A percentile compares a stretch with the other conserved stretches of the same genome.
Conservation (phyloP, 2,797 vertebrate genomes). For the Decapterus maruadsi region DNA sequence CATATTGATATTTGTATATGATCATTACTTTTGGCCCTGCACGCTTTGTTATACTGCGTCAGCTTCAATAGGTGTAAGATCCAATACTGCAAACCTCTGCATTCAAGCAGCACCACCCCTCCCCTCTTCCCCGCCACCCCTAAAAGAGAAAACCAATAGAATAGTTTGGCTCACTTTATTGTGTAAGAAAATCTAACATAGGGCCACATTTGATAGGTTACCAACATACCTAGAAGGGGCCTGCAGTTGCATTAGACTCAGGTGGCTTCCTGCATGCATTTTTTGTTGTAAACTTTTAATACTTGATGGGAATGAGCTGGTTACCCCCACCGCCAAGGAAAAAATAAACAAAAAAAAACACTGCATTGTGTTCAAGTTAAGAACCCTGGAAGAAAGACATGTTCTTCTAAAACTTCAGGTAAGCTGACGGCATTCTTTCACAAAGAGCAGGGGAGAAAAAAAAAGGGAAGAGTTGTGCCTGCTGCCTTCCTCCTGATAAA, state of each 20-base stretch:
- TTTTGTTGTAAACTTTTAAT: slow-evolving; percentile 34
- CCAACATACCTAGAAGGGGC: slow-evolving; percentile 22
- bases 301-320: slow-evolving; percentile 1
- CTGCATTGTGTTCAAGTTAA: slow-evolving; percentile 31
- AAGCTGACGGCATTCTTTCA: slow-evolving; percentile 45
- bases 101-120: slow-evolving; percentile 57
- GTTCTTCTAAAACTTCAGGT: slow-evolving; percentile 55
- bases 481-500: slow-evolving; percentile 72
- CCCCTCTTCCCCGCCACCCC: background rate
- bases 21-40: slow-evolving; percentile 86
- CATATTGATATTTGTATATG: slow-evolving; percentile 90
- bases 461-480: slow-evolving; percentile 31
- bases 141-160: slow-evolving; percentile 66
- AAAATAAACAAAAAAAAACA: slow-evolving; percentile 19
- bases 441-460: background rate
- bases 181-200: slow-evolving; percentile 52
- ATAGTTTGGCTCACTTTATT: slow-evolving; percentile 55
- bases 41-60: slow-evolving; percentile 83
- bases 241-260: slow-evolving; percentile 11
- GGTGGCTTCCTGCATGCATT: slow-evolving; percentile 3
- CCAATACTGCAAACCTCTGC: slow-evolving; percentile 87
- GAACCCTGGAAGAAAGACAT: slow-evolving; percentile 55
- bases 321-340: too few species aligned
- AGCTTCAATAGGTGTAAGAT: slow-evolving; percentile 84
- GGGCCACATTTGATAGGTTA: slow-evolving; percentile 28